Conservation (phyloP, 2,113 vertebrate species). For the Tragelaphus strepsiceros region DNA sequence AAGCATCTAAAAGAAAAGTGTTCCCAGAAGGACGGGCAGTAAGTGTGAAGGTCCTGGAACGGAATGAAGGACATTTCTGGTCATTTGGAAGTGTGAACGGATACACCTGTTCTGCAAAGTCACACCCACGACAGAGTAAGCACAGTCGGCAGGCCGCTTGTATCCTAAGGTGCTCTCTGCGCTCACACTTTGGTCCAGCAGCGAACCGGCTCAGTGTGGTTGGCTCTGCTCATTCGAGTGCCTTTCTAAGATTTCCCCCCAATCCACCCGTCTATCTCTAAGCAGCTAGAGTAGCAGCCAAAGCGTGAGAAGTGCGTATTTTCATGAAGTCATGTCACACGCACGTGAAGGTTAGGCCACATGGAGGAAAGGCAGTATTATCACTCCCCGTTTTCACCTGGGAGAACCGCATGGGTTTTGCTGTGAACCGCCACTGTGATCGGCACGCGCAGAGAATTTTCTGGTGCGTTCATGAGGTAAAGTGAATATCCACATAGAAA, state of each 20-base stretch:
- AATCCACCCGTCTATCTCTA: neutral
- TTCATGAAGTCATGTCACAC: neutral
- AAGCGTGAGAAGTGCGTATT: neutral
- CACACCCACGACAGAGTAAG: neutral
- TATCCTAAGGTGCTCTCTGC: neutral
- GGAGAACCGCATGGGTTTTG: slow-evolving; percentile 48
- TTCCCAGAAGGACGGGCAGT: neutral
- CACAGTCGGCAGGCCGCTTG: accelerated
- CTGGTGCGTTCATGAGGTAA: slow-evolving; percentile 39
- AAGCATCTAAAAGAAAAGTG: neutral
- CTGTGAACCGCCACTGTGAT: slow-evolving; percentile 57
- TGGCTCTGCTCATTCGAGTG: neutral
- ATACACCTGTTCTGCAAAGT: neutral
- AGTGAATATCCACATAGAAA: neutral
- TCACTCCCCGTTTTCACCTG: slow-evolving; percentile 38
- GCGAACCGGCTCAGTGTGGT: neutral
- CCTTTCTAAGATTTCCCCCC: neutral
- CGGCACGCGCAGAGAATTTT: neutral
- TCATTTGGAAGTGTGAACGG: neutral
- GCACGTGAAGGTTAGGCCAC: neutral
- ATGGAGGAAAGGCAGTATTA: neutral
- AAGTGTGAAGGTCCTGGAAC: neutral
- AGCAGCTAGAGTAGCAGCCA: neutral
- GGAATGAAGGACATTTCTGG: accelerated
- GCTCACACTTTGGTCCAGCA: neutral